Percentiles rank a stretch among this genome's conserved stretches.
Conservation (phyloP, 2,888 invertebrate genomes). For the Rhagonycha fulva region DNA sequence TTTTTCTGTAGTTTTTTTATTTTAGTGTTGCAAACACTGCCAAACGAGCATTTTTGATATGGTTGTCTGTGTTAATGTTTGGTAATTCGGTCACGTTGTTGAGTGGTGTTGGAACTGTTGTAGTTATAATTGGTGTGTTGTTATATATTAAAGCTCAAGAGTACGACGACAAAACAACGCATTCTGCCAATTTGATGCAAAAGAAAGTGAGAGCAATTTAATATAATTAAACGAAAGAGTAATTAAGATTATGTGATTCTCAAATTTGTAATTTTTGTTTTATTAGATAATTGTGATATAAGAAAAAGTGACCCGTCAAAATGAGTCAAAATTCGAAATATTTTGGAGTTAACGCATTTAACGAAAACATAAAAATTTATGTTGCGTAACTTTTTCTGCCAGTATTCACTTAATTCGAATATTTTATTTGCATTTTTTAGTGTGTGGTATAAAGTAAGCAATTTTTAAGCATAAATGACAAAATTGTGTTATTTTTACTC, state of each 20-base stretch:
- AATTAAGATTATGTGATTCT: slow-evolving; percentile 3
- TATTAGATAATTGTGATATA: slow-evolving; percentile 1
- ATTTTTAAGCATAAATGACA: neutral
- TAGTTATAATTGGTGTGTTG: slow-evolving; percentile 73
- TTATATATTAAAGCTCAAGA: slow-evolving; percentile 75
- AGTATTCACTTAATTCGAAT: neutral
- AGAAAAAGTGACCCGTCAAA: neutral
- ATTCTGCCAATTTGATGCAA: slow-evolving; percentile 49
- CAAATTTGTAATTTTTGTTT: neutral
- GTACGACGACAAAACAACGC: slow-evolving; percentile 55
- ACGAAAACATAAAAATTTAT: neutral
- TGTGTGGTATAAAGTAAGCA: neutral
- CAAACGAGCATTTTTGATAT: slow-evolving; percentile 77
- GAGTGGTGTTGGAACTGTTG: slow-evolving; percentile 72
- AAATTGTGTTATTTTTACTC: neutral
- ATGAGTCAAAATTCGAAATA: neutral
- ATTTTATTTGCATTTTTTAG: neutral
- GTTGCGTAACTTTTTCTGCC: neutral
- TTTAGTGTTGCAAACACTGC: slow-evolving; percentile 79
- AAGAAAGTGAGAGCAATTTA: slow-evolving; percentile 54
- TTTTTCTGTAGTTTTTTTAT: slow-evolving; percentile 25
- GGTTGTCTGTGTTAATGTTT: slow-evolving; percentile 75
- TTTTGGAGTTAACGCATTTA: neutral
- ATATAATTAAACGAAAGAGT: slow-evolving; percentile 6
- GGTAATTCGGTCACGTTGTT: slow-evolving; percentile 74